Percentiles rank a stretch among this genome's conserved stretches.
These are phyloP conservation scores for Vidua macroura DNA, from an alignment of 2,113 vertebrate genomes.

Conservation along the genomic window DNA sequence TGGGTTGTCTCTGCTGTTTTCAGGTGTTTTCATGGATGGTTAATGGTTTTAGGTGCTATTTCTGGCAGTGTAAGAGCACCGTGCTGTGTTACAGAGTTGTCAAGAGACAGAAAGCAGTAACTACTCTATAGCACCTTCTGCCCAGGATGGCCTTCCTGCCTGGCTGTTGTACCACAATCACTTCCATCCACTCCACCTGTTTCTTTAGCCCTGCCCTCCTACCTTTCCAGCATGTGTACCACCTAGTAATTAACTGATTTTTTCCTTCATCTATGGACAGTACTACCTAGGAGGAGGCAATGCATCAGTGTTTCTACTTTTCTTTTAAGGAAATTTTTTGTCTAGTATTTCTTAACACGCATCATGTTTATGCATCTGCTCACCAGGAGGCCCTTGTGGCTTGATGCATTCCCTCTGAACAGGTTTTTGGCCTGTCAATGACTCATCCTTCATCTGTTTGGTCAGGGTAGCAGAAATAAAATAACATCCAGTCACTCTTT, in stretches of 20 bases:
- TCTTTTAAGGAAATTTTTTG: not conserved
- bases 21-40: not conserved
- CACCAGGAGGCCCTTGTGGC: not conserved
- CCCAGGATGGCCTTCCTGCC: not conserved
- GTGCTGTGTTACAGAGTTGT: not conserved
- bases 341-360: not conserved
- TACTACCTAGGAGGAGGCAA: not conserved
- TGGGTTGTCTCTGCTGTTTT: not conserved
- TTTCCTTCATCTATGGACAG: not conserved
- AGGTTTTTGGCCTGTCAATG: not conserved
- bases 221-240: not conserved
- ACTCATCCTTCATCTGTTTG: not conserved
- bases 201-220: not conserved
- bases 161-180: not conserved
- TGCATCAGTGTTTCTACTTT: not conserved
- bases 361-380: not conserved
- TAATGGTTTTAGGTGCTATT: not conserved
- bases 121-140: not conserved
- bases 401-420: not conserved
- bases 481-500: not conserved
- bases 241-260: fast-evolving
- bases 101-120: not conserved
- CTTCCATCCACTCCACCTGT: not conserved
- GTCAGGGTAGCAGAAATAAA: not conserved
- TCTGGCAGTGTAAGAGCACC: not conserved